Evolutionary conservation across 1,140 invertebrate genomes (phyloP).

Genomic region (Paramacrobiotus metropolitanus): DNA sequence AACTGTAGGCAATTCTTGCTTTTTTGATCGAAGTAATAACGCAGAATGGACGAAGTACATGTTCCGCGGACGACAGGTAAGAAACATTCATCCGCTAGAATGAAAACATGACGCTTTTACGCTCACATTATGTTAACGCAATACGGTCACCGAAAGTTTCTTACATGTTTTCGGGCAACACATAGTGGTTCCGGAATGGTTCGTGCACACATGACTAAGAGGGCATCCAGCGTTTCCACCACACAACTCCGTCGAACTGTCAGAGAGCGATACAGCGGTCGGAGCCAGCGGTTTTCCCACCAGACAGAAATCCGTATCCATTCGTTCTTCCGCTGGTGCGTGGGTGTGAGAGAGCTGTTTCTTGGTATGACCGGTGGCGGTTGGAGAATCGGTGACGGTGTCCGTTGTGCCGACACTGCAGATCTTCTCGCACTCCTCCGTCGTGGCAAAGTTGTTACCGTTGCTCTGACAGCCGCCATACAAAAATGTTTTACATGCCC

Average conservation of each 20-base stretch:
- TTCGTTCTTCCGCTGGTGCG: no score
- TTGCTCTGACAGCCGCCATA: slow-evolving; percentile 51
- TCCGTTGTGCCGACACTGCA: slow-evolving; percentile 28
- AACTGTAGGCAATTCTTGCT: slow-evolving; percentile 47
- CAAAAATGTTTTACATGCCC: slow-evolving; percentile 43
- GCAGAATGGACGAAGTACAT: slow-evolving; percentile 19
- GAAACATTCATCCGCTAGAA: slow-evolving; percentile 56
- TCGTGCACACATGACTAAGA: slow-evolving; percentile 35
- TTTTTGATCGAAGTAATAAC: slow-evolving; percentile 52
- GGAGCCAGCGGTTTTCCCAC: not conserved
- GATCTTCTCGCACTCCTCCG: slow-evolving; percentile 50
- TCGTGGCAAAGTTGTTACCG: slow-evolving; percentile 63
- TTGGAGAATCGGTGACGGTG: no score
- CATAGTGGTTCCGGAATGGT: not conserved
- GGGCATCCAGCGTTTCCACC: slow-evolving; percentile 29
- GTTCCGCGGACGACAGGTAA: slow-evolving; percentile 37
- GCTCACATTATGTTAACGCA: no score
- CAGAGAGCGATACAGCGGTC: not conserved
- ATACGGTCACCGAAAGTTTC: no score
- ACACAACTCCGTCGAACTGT: not conserved
- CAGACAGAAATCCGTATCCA: no score
- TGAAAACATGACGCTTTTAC: no score
- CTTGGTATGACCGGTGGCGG: no score
- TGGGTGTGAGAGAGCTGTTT: no score
- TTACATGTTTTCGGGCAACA: slow-evolving; percentile 7